Percentiles rank a stretch among this genome's conserved stretches.
These are phyloP conservation scores for Andrena trimmerana DNA, from an alignment of 2,888 invertebrate species.

Conservation along the genomic window DNA sequence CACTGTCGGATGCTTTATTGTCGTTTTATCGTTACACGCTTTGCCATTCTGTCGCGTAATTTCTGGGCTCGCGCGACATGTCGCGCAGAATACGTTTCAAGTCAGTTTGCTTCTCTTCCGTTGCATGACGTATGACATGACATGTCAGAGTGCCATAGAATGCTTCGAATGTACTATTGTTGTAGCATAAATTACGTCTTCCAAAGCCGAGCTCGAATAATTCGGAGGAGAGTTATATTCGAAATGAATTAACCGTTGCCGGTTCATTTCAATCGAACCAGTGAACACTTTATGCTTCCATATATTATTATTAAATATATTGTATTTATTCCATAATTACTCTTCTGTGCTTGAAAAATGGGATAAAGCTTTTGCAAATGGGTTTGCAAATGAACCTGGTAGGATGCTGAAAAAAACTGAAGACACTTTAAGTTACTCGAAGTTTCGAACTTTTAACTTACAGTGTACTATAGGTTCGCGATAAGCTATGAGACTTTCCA, in stretches of 20 bases:
- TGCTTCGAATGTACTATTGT: constrained; percentile 22
- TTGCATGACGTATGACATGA: constrained; percentile 19
- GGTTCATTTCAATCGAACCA: not conserved
- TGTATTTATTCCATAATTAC: no score
- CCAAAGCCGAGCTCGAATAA: not conserved
- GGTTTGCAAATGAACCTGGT: no score
- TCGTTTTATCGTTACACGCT: constrained; percentile 4
- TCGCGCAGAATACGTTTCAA: constrained; percentile 16
- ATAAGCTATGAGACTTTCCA: no score
- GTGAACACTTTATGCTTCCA: not conserved
- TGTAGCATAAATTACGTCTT: constrained; percentile 37
- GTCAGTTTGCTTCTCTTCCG: constrained; percentile 4
- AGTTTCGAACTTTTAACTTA: no score
- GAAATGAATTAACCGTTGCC: not conserved
- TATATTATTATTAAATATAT: no score
- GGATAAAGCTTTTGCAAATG: no score
- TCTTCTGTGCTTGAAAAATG: no score
- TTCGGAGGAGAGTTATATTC: not conserved
- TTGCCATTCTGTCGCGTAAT: not conserved
- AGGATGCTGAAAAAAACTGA: no score
- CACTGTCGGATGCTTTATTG: not conserved
- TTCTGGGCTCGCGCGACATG: not conserved
- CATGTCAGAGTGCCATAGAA: constrained; percentile 14
- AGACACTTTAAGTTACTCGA: no score
- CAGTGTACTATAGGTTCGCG: no score